Percentiles rank a stretch among this genome's conserved stretches.
Conservation (phyloP, 2,888 invertebrate genomes). For the Agriotes lineatus region DNA sequence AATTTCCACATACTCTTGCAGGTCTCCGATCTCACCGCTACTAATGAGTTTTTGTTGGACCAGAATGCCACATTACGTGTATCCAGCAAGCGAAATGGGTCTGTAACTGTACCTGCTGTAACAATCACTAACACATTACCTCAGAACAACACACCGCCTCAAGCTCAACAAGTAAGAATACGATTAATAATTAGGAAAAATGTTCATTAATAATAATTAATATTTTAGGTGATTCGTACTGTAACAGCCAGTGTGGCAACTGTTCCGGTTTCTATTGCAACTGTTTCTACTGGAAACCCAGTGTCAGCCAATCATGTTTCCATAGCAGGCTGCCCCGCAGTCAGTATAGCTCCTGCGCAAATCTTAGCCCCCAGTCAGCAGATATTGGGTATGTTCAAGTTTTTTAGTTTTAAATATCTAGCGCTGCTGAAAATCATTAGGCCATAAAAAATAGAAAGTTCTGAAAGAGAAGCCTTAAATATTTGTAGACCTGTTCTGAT, state of each 20-base stretch:
- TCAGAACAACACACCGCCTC: constrained; percentile 65
- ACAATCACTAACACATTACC: constrained; percentile 71
- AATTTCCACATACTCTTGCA: constrained; percentile 51
- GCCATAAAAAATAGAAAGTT: no score
- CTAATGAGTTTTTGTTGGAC: constrained; percentile 83
- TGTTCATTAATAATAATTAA: no score
- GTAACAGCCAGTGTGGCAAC: constrained; percentile 73
- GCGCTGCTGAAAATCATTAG: no score
- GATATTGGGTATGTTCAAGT: constrained; percentile 64
- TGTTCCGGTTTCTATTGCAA: constrained; percentile 73
- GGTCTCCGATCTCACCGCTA: constrained; percentile 78
- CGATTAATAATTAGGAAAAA: no score
- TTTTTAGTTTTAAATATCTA: no score
- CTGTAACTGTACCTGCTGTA: constrained; percentile 73
- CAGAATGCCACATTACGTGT: constrained; percentile 81
- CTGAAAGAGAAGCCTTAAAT: no score
- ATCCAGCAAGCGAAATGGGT: constrained; percentile 69
- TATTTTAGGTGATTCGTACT: constrained; percentile 66
- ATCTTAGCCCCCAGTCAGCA: constrained; percentile 66
- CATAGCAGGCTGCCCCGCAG: constrained; percentile 70
- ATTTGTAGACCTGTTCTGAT: no score
- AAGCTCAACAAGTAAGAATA: constrained; percentile 64
- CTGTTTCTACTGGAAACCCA: constrained; percentile 68
- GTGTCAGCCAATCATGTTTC: constrained; percentile 69
- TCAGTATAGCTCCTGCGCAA: constrained; percentile 72